Percentiles rank a stretch among this genome's conserved stretches.
Evolutionary conservation across 2,113 vertebrate species (phyloP).

Genomic region (Telmatochromis brichardi): DNA sequence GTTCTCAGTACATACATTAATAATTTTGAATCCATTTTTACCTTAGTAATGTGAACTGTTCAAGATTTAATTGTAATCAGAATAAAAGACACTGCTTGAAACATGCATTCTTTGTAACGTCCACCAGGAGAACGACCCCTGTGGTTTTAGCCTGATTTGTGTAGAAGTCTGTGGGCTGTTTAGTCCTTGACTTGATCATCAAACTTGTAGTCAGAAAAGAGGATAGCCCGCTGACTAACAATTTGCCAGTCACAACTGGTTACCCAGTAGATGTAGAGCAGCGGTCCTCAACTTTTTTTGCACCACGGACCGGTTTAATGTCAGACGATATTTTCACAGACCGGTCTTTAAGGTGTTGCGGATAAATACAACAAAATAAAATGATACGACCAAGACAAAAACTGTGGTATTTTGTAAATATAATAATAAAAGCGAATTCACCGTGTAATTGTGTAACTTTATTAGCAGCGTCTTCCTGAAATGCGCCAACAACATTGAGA

Average conservation of each 20-base stretch:
- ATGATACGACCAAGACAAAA: background rate
- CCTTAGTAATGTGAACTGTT: background rate
- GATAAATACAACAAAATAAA: background rate
- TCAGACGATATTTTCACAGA: background rate
- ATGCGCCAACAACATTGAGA: background rate
- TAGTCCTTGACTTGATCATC: background rate
- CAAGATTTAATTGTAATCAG: background rate
- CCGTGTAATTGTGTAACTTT: background rate
- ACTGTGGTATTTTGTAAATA: background rate
- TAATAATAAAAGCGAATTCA: background rate
- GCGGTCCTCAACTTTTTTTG: background rate
- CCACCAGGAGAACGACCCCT: background rate
- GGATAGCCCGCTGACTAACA: background rate
- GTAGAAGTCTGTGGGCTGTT: rapidly evolving
- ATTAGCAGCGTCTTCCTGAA: background rate
- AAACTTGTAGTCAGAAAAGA: background rate
- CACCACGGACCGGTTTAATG: background rate
- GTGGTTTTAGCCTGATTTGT: background rate
- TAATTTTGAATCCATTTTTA: background rate
- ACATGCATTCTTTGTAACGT: background rate
- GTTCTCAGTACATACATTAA: background rate
- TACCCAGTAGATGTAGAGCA: background rate
- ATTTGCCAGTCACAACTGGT: background rate
- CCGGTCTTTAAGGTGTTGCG: background rate
- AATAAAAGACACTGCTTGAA: background rate